phyloP scores from a whole-genome alignment of 2,797 vertebrate genomes.

The Xenopus petersii region DNA sequence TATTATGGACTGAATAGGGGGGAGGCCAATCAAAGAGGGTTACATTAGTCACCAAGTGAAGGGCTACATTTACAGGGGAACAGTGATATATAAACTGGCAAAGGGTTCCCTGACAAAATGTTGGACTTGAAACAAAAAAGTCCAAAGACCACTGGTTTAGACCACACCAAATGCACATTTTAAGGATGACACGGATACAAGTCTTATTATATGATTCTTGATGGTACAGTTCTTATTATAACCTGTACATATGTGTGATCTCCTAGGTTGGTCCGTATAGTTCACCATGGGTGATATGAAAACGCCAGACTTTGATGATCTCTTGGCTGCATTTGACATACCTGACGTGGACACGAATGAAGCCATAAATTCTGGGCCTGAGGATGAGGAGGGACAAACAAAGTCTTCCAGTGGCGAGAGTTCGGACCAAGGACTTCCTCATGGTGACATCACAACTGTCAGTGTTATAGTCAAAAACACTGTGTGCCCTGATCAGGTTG shows the following conservation, averaged over 20 bases:
- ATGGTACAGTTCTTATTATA: no score
- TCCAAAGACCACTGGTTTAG: no score
- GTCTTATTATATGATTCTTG: no score
- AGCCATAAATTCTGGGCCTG: slow-evolving; percentile 85
- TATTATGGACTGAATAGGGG: no score
- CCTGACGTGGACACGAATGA: slow-evolving; percentile 95
- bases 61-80: no score
- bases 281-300: slow-evolving; percentile 96
- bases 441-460: slow-evolving; percentile 74
- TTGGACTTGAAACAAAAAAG: no score
- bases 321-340: slow-evolving; percentile 94
- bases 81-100: no score
- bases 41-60: no score
- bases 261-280: slow-evolving; percentile 59
- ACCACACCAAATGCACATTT: no score
- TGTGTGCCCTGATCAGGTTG: slow-evolving; percentile 72
- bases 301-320: slow-evolving; percentile 96
- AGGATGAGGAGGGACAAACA: slow-evolving; percentile 74
- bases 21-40: no score
- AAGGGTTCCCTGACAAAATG: no score
- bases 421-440: slow-evolving; percentile 60
- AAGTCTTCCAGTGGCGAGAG: slow-evolving; percentile 52
- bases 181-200: no score
- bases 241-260: background rate
- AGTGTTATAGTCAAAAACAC: slow-evolving; percentile 97